Conservation (phyloP, 2,113 vertebrate genomes). For the Aegithalos caudatus region DNA sequence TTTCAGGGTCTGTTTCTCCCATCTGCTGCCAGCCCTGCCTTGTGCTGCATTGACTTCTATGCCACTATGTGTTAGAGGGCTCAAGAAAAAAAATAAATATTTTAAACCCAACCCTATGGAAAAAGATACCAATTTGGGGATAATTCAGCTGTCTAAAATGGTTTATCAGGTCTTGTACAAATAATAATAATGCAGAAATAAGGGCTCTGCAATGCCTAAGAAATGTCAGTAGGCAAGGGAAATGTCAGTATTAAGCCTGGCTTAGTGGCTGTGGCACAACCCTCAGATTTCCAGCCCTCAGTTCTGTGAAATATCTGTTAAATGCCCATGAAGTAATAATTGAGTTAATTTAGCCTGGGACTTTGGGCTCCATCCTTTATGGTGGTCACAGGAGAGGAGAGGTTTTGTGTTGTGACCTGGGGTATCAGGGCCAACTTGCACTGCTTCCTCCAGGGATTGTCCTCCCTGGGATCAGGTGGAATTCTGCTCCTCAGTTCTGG, state of each 20-base stretch:
- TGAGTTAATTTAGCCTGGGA: neutral
- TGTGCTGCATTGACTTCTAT: neutral
- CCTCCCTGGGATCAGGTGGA: neutral
- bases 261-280: neutral
- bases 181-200: neutral
- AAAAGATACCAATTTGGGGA: neutral
- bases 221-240: neutral
- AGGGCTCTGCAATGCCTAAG: neutral
- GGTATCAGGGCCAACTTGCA: rapidly evolving
- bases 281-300: neutral
- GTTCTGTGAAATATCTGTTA: neutral
- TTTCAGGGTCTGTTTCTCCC: neutral
- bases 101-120: neutral
- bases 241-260: neutral
- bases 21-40: neutral
- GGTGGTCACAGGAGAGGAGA: neutral
- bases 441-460: neutral
- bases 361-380: rapidly evolving
- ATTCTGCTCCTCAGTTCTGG: neutral
- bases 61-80: neutral
- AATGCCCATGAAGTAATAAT: neutral
- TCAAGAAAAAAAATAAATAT: neutral
- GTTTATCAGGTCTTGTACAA: neutral
- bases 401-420: neutral
- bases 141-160: neutral